phyloP scores from a whole-genome alignment of 1,140 invertebrate species.

The Chelonus insularis region DNA sequence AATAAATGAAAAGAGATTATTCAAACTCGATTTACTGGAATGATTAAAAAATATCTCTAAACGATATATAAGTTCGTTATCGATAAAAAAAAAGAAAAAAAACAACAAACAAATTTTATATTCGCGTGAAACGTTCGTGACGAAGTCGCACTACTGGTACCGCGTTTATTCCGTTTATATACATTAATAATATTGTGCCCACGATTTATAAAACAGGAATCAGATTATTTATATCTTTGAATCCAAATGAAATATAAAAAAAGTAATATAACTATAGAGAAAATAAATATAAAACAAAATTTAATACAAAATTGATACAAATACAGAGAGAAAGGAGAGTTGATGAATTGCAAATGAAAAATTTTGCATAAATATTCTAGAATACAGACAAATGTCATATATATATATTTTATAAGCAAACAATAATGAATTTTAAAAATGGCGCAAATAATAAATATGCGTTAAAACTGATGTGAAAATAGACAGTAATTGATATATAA shows the following conservation, averaged over 20 bases:
- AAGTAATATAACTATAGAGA: no score
- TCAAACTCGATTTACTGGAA: no score
- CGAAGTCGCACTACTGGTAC: slow-evolving; percentile 24
- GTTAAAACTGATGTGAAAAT: no score
- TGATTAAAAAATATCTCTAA: no score
- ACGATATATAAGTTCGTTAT: slow-evolving; percentile 1
- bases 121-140: slow-evolving; percentile 28
- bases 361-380: slow-evolving; percentile 26
- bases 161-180: slow-evolving; percentile 15
- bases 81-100: slow-evolving; percentile 32
- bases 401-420: no score
- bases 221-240: neutral
- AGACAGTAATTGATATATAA: no score
- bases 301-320: neutral
- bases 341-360: slow-evolving; percentile 9
- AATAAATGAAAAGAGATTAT: no score
- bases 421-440: no score
- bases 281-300: no score
- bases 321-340: neutral
- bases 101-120: slow-evolving; percentile 9
- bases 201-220: slow-evolving; percentile 1
- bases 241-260: no score
- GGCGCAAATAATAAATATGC: no score
- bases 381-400: neutral
- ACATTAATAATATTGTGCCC: neutral